These are phyloP conservation scores for Dryadula phaetusa DNA, from an alignment of 2,888 invertebrate species.

Conservation along the genomic window DNA sequence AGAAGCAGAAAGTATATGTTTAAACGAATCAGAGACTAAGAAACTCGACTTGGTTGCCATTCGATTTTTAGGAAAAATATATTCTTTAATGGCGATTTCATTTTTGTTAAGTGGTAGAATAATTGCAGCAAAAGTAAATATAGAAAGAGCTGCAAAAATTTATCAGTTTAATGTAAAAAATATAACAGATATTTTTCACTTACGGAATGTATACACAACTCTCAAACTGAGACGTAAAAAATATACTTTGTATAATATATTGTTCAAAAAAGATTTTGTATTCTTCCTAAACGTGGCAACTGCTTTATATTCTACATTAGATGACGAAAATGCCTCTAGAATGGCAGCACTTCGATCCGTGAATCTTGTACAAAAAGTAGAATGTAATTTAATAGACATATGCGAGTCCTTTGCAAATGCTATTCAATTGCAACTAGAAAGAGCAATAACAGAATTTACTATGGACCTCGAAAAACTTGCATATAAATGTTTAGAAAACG, in stretches of 20 bases:
- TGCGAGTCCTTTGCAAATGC: slow-evolving; percentile 78
- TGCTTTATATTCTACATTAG: slow-evolving; percentile 62
- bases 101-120: slow-evolving; percentile 59
- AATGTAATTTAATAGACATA: slow-evolving; percentile 68
- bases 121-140: slow-evolving; percentile 60
- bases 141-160: slow-evolving; percentile 63
- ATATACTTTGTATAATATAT: slow-evolving; percentile 55
- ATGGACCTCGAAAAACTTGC: slow-evolving; percentile 68
- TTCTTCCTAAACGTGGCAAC: slow-evolving; percentile 72
- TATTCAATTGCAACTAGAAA: slow-evolving; percentile 73
- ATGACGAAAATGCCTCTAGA: slow-evolving; percentile 64
- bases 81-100: slow-evolving; percentile 66
- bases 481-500: slow-evolving; percentile 56
- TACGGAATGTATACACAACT: slow-evolving; percentile 53
- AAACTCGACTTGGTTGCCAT: slow-evolving; percentile 55
- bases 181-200: slow-evolving; percentile 57
- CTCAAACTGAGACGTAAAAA: slow-evolving; percentile 58
- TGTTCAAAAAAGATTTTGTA: slow-evolving; percentile 65
- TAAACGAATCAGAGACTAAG: slow-evolving; percentile 48
- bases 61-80: slow-evolving; percentile 66
- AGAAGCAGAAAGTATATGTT: slow-evolving; percentile 63
- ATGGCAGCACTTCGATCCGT: slow-evolving; percentile 63
- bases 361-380: slow-evolving; percentile 63
- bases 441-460: slow-evolving; percentile 66
- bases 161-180: slow-evolving; percentile 65